These are phyloP conservation scores for Megaceryle torquata DNA, from an alignment of 2,113 vertebrate species.

Conservation along the genomic window DNA sequence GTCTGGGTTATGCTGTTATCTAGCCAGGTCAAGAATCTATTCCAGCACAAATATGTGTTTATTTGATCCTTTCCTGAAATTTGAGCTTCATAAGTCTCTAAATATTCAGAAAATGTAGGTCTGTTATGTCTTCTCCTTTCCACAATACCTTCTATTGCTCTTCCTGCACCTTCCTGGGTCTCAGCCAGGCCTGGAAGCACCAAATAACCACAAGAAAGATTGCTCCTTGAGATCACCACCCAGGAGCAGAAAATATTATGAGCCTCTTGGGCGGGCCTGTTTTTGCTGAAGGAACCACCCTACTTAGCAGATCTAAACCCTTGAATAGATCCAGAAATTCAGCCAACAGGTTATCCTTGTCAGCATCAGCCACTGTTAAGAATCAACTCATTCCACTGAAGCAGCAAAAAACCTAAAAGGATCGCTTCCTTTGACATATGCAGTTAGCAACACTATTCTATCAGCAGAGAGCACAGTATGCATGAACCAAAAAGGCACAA, in stretches of 20 bases:
- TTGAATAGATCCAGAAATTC: neutral
- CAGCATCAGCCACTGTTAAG: neutral
- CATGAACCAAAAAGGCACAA: neutral
- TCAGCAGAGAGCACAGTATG: neutral
- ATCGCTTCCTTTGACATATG: neutral
- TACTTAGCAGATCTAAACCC: neutral
- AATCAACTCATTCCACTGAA: neutral
- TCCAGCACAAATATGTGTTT: neutral
- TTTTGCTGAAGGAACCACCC: neutral
- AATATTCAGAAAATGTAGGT: neutral
- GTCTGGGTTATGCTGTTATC: neutral
- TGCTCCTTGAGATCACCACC: conserved; percentile 28
- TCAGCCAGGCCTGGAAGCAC: conserved; percentile 25
- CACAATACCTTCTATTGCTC: neutral
- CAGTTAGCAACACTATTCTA: neutral
- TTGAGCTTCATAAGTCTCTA: neutral
- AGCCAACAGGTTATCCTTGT: neutral
- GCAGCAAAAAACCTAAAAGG: neutral
- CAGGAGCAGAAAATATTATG: neutral
- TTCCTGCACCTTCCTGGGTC: neutral
- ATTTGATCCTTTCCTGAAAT: neutral
- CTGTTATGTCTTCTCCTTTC: neutral
- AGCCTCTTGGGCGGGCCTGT: conserved; percentile 5
- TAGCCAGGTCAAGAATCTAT: neutral
- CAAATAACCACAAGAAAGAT: conserved; percentile 34